Evolutionary conservation across 2,888 invertebrate species (phyloP).

Genomic region (Thumatha senex): DNA sequence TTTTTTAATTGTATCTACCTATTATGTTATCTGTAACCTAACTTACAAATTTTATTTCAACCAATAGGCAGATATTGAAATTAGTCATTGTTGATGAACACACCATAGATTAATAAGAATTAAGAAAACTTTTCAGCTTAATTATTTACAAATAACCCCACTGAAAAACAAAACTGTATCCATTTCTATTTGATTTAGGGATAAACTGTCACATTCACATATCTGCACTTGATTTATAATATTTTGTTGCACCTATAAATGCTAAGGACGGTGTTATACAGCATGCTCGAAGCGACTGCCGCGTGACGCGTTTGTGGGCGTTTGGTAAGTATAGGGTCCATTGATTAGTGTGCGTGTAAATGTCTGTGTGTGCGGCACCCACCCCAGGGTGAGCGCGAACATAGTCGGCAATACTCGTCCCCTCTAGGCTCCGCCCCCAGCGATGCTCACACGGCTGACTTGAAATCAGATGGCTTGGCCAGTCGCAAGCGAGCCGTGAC

Average conservation of each 20-base stretch:
- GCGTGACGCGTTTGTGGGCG: slow-evolving; percentile 31
- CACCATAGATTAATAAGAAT: too few relatives aligned
- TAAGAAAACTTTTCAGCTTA: too few relatives aligned
- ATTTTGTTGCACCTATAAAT: slow-evolving; percentile 10
- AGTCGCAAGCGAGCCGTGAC: slow-evolving; percentile 82
- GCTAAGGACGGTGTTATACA: slow-evolving; percentile 36
- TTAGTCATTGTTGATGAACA: too few relatives aligned
- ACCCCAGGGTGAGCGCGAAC: slow-evolving; percentile 60
- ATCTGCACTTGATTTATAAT: slow-evolving; percentile 5
- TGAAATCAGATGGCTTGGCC: slow-evolving; percentile 82
- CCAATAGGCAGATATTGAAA: too few relatives aligned
- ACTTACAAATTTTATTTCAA: too few relatives aligned
- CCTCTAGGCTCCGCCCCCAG: slow-evolving; percentile 69
- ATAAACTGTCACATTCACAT: slow-evolving; percentile 6
- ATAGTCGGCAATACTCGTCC: slow-evolving; percentile 45
- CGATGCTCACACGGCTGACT: slow-evolving; percentile 82
- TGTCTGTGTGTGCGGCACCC: slow-evolving; percentile 60
- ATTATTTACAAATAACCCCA: slow-evolving; percentile 4
- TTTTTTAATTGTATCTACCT: too few relatives aligned
- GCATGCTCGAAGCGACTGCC: slow-evolving; percentile 39
- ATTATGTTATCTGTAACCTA: too few relatives aligned
- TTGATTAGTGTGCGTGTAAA: slow-evolving; percentile 35
- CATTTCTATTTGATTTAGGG: slow-evolving; percentile 9
- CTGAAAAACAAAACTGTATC: slow-evolving; percentile 32
- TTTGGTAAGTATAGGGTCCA: slow-evolving; percentile 37